Conservation (phyloP, 2,113 vertebrate genomes). For the Pogonocichla stellata region DNA sequence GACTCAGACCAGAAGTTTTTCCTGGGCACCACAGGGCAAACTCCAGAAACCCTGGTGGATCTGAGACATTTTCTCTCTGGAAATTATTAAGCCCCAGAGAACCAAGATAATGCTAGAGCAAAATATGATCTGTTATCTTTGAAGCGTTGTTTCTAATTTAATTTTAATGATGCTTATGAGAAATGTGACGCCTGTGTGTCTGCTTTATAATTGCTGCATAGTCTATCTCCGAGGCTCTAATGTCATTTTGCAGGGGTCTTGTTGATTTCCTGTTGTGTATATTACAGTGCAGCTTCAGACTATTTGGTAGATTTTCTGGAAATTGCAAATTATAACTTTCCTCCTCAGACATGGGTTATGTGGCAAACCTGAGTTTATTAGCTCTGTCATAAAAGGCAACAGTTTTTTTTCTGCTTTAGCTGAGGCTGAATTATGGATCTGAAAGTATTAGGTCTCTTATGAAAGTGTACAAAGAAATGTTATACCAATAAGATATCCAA, state of each 20-base stretch:
- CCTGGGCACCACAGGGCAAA: neutral
- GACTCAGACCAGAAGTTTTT: neutral
- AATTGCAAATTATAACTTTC: constrained; percentile 2
- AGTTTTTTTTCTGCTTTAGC: neutral
- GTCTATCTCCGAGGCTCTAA: neutral
- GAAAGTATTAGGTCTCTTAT: neutral
- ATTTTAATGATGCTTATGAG: constrained; percentile 46
- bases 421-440: neutral
- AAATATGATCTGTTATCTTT: constrained; percentile 19
- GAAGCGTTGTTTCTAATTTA: constrained; percentile 25
- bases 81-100: constrained; percentile 18
- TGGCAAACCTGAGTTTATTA: neutral
- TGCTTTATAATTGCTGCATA: constrained; percentile 14
- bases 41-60: neutral
- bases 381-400: neutral
- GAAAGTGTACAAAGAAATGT: neutral
- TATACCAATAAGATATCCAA: neutral
- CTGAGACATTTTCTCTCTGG: neutral
- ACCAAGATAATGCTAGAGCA: neutral
- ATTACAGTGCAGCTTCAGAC: neutral
- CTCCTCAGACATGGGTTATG: neutral
- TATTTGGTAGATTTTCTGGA: neutral
- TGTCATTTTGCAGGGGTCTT: neutral
- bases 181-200: neutral
- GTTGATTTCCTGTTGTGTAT: constrained; percentile 9